Percentiles rank a stretch among this genome's conserved stretches.
Evolutionary conservation across 30 jellyfish, hydroid and myxozoan species (phyloP).

Genomic region (Aurelia sp.): DNA sequence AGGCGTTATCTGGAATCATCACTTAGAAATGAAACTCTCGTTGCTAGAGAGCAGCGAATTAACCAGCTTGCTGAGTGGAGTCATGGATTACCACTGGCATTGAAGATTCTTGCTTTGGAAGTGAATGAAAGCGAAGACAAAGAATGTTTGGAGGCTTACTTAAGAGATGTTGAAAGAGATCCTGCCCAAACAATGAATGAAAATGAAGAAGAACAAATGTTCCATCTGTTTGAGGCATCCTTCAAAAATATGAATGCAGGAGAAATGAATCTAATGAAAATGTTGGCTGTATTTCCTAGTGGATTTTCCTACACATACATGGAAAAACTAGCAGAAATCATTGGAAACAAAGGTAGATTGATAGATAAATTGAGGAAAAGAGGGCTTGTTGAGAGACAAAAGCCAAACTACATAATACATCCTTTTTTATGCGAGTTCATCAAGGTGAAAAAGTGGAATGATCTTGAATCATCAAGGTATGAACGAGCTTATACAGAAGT

Average conservation of each 20-base stretch:
- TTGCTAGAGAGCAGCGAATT: background rate
- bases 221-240: background rate
- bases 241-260: background rate
- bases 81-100: constrained; percentile 18
- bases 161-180: constrained; percentile 1
- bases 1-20: background rate
- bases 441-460: background rate
- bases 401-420: background rate
- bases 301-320: constrained; percentile 16
- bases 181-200: constrained; percentile 2
- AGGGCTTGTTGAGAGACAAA: constrained; percentile 3
- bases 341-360: background rate
- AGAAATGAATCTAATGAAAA: background rate
- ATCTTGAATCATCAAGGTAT: background rate
- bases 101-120: background rate
- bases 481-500: background rate
- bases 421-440: constrained; percentile 16
- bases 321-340: background rate
- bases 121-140: background rate
- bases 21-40: background rate
- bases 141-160: constrained; percentile 20
- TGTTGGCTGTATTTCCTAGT: constrained; percentile 52
- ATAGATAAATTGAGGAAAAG: background rate
- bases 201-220: background rate
- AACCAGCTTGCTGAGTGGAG: background rate